Conservation (phyloP, 1,140 invertebrate species). For the Philopotamus ludificatus region DNA sequence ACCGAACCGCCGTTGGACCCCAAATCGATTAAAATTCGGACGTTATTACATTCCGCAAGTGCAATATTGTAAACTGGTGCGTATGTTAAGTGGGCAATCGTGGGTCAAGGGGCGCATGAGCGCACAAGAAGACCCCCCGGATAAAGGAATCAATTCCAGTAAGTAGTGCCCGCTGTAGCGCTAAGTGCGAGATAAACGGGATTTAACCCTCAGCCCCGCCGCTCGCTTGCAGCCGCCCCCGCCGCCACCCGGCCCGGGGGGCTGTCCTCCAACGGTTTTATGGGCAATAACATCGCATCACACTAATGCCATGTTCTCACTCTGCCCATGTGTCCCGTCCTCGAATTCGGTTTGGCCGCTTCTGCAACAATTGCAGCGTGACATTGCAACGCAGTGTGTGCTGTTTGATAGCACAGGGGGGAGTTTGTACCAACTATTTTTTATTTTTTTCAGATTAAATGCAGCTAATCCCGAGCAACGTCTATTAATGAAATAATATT, state of each 20-base stretch:
- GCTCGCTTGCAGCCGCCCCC: not conserved
- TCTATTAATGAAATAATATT: too few species aligned
- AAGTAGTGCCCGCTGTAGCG: conserved; percentile 37
- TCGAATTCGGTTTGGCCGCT: conserved; percentile 29
- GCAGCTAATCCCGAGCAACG: too few species aligned
- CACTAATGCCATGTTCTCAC: conserved; percentile 7
- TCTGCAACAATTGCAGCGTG: not conserved
- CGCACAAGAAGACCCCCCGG: conserved; percentile 1
- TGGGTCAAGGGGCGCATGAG: conserved; percentile 10
- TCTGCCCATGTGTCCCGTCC: not conserved
- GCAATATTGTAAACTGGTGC: too few species aligned
- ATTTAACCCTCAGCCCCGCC: conserved; percentile 31
- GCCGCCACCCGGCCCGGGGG: not conserved
- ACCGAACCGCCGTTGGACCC: too few species aligned
- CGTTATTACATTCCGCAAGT: too few species aligned
- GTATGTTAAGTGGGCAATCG: not conserved
- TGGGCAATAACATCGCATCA: conserved; percentile 14
- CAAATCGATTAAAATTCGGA: too few species aligned
- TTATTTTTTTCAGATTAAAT: too few species aligned
- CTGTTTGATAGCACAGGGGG: too few species aligned
- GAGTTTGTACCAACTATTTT: too few species aligned
- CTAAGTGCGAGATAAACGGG: conserved; percentile 40
- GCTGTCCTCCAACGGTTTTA: conserved; percentile 9
- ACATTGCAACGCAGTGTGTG: too few species aligned
- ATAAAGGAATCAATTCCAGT: conserved; percentile 41